Percentiles rank a stretch among this genome's conserved stretches.
phyloP scores from a whole-genome alignment of 2,113 vertebrate species.

The Gyps fulvus region DNA sequence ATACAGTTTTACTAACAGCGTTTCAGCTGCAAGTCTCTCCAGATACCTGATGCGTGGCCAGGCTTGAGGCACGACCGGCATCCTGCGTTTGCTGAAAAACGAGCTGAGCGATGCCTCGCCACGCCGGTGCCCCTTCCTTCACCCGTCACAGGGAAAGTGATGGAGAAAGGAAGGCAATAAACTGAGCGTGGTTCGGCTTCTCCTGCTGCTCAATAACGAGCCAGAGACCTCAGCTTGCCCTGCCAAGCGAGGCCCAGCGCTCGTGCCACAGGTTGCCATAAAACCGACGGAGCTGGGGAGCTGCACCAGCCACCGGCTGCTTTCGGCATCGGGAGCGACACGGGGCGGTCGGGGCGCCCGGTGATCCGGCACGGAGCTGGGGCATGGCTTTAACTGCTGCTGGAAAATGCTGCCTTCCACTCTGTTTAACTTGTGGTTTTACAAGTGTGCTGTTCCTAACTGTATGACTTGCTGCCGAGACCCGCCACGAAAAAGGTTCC shows the following conservation, averaged over 20 bases:
- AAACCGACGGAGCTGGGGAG: not conserved
- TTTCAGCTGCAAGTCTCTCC: slow-evolving; percentile 20
- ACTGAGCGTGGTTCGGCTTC: not conserved
- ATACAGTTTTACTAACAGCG: not conserved
- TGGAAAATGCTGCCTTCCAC: not conserved
- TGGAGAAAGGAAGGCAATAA: not conserved
- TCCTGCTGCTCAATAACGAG: not conserved
- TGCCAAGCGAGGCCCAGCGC: accelerated
- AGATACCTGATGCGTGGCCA: slow-evolving; percentile 3
- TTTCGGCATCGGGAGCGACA: accelerated
- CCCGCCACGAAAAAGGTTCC: not conserved
- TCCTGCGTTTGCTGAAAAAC: not conserved
- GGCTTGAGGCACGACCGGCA: not conserved
- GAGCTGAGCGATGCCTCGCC: not conserved
- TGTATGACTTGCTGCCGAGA: not conserved
- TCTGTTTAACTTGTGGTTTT: not conserved
- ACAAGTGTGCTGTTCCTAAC: not conserved
- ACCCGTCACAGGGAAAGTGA: not conserved
- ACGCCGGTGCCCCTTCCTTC: not conserved
- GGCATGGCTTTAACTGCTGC: not conserved
- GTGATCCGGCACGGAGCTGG: not conserved
- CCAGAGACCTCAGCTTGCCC: not conserved
- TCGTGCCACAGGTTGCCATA: not conserved
- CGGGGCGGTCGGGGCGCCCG: not conserved
- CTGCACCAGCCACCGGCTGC: not conserved